These are phyloP conservation scores for Isaurus tuberculatus DNA, from an alignment of 92 coral and sea anemone genomes.

Conservation along the genomic window DNA sequence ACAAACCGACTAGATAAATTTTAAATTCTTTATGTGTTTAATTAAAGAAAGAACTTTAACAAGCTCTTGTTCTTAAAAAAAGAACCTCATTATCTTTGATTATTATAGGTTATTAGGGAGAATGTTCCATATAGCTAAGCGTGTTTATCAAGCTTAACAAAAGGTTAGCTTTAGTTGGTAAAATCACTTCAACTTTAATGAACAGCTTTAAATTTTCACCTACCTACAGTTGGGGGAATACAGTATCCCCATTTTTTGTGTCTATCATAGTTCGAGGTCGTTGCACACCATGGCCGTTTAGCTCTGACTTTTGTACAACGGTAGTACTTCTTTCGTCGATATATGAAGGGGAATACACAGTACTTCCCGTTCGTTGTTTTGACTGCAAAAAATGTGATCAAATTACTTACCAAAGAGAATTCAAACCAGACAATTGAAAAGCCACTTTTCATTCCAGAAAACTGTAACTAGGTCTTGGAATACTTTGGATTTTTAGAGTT, in stretches of 20 bases:
- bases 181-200: too few species aligned
- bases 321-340: slow-evolving; percentile 12
- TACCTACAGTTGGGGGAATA: not conserved
- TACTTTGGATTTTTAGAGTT: too few species aligned
- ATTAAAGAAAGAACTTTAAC: too few species aligned
- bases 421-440: too few species aligned
- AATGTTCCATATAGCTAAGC: too few species aligned
- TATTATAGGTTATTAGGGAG: too few species aligned
- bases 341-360: slow-evolving; percentile 33
- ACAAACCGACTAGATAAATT: too few species aligned
- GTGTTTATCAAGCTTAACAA: not conserved
- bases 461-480: too few species aligned
- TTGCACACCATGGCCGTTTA: slow-evolving; percentile 39
- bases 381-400: not conserved
- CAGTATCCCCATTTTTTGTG: slow-evolving; percentile 24
- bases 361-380: slow-evolving; percentile 30
- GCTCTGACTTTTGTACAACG: slow-evolving; percentile 17
- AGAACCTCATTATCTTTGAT: too few species aligned
- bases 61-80: too few species aligned
- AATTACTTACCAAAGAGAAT: not conserved
- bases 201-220: not conserved
- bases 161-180: not conserved
- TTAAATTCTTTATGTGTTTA: too few species aligned
- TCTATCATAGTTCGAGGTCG: slow-evolving; percentile 10
- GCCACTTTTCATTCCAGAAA: too few species aligned